Conservation (phyloP, 2,888 invertebrate genomes). For the Gandaritis pyraliata region DNA sequence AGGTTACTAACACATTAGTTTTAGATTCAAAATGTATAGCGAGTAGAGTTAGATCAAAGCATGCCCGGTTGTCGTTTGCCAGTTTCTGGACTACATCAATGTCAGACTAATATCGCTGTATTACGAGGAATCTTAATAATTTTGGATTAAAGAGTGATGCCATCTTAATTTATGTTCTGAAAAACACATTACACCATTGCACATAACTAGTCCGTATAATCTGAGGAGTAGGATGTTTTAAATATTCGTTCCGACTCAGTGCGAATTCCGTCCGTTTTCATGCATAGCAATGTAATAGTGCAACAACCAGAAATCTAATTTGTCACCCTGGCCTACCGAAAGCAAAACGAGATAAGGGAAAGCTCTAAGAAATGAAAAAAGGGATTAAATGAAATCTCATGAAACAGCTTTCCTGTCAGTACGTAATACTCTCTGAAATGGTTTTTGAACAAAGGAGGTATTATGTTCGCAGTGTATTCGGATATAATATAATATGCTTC, state of each 20-base stretch:
- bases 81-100: constrained; percentile 56
- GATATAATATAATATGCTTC: not conserved
- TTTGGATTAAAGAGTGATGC: constrained; percentile 20
- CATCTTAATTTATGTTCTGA: constrained; percentile 18
- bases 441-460: constrained; percentile 20
- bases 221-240: no score
- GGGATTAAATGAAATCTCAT: constrained; percentile 40
- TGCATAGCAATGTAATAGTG: not conserved
- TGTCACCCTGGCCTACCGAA: constrained; percentile 1
- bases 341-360: constrained; percentile 34
- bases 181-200: constrained; percentile 6
- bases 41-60: constrained; percentile 55
- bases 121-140: constrained; percentile 25
- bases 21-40: constrained; percentile 22
- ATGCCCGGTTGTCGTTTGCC: constrained; percentile 48
- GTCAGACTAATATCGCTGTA: constrained; percentile 43
- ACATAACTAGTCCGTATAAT: no score
- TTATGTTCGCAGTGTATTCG: no score
- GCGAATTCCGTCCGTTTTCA: not conserved
- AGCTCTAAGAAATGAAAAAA: constrained; percentile 39
- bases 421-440: constrained; percentile 34
- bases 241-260: no score
- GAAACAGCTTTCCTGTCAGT: constrained; percentile 32
- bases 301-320: constrained; percentile 1
- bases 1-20: not conserved